Evolutionary conservation across 2,113 vertebrate genomes (phyloP).

Genomic region (Eurypyga helias): DNA sequence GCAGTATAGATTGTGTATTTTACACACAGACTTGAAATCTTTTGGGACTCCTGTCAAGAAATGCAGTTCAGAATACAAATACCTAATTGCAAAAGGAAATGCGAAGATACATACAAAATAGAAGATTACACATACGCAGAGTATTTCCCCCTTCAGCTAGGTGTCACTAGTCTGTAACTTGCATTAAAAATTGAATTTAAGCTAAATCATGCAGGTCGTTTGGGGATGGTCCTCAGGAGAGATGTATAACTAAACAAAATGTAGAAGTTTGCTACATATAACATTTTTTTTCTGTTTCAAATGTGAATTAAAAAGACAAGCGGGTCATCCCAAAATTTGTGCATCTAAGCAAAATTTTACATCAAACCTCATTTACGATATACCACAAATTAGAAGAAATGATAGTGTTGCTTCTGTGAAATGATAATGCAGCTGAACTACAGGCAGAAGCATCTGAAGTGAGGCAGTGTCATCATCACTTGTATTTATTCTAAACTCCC

Average conservation of each 20-base stretch:
- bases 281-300: not conserved
- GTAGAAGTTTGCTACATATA: not conserved
- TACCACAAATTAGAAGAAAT: not conserved
- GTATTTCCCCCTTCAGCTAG: constrained; percentile 10
- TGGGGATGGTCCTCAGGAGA: not conserved
- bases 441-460: not conserved
- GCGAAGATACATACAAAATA: not conserved
- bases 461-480: not conserved
- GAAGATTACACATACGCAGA: not conserved
- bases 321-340: not conserved
- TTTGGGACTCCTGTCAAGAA: not conserved
- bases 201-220: not conserved
- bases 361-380: not conserved
- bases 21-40: not conserved
- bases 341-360: not conserved
- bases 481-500: not conserved
- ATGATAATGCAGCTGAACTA: not conserved
- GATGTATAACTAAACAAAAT: not conserved
- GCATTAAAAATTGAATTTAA: not conserved
- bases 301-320: not conserved
- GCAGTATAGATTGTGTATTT: not conserved
- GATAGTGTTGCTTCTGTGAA: not conserved
- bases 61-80: not conserved
- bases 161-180: constrained; percentile 27
- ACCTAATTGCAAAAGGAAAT: not conserved